A percentile compares a stretch with the other conserved stretches of the same genome.
Evolutionary conservation across 1,140 invertebrate species (phyloP).

Genomic region (Diabrotica undecimpunctata): DNA sequence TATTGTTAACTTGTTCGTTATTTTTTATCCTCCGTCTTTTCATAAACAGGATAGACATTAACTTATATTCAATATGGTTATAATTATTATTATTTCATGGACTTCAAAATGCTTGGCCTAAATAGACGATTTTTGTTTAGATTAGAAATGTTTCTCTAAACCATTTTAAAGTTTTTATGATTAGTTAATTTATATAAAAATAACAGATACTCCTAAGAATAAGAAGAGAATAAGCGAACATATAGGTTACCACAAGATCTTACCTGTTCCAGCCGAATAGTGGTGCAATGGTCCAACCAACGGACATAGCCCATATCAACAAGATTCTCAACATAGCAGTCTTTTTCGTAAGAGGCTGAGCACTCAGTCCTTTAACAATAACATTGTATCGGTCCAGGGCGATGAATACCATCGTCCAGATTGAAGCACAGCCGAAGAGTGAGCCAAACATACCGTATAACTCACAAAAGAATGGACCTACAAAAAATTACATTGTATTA

Average conservation of each 20-base stretch:
- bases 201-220: too few relatives aligned
- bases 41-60: too few relatives aligned
- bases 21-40: too few relatives aligned
- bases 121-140: too few relatives aligned
- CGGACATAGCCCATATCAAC: conserved; percentile 65
- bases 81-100: too few relatives aligned
- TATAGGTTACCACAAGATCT: not conserved
- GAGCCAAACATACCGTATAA: conserved; percentile 72
- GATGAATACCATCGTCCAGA: conserved; percentile 81
- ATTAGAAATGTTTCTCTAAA: too few relatives aligned
- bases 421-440: conserved; percentile 74
- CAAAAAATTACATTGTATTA: not conserved
- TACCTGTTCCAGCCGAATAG: conserved; percentile 80
- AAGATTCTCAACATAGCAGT: conserved; percentile 65
- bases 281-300: conserved; percentile 67
- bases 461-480: conserved; percentile 35
- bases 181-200: too few relatives aligned
- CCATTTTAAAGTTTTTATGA: too few relatives aligned
- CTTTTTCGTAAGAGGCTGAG: conserved; percentile 66
- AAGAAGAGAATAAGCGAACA: too few relatives aligned
- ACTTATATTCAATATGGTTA: too few relatives aligned
- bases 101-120: too few relatives aligned
- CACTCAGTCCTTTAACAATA: conserved; percentile 71
- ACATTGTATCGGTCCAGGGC: conserved; percentile 81
- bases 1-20: too few relatives aligned